Conservation (phyloP, 2,797 vertebrate species). For the Sphenopsis melanotis region DNA sequence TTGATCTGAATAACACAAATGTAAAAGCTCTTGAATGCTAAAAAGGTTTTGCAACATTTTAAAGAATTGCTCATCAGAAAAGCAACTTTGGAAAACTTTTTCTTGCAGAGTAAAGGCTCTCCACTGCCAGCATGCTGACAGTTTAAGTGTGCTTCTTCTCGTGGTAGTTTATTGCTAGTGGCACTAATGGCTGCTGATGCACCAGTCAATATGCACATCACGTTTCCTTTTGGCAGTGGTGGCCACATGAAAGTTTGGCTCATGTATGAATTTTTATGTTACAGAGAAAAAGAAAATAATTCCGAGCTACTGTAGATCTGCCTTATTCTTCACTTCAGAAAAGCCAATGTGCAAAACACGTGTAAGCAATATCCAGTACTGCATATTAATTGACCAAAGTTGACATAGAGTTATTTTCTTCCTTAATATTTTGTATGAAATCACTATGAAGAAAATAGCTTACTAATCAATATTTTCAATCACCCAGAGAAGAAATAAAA, state of each 20-base stretch:
- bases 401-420: not conserved
- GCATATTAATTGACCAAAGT: not conserved
- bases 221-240: not conserved
- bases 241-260: not conserved
- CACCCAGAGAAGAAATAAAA: not conserved
- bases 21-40: constrained; percentile 24
- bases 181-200: not conserved
- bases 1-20: not conserved
- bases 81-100: not conserved
- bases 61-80: not conserved
- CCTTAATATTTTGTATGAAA: not conserved
- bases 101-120: not conserved
- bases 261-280: not conserved
- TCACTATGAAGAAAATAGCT: not conserved
- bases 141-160: not conserved
- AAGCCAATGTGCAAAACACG: not conserved
- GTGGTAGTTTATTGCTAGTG: not conserved
- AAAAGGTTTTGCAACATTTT: constrained; percentile 29
- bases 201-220: not conserved
- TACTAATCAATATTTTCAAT: not conserved
- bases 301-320: not conserved
- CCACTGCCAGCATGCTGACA: not conserved
- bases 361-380: not conserved
- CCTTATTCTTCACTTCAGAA: not conserved
- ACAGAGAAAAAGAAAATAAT: not conserved